Evolutionary conservation across 2,797 vertebrate species (phyloP).

Genomic region (Enteromius paludinosus): DNA sequence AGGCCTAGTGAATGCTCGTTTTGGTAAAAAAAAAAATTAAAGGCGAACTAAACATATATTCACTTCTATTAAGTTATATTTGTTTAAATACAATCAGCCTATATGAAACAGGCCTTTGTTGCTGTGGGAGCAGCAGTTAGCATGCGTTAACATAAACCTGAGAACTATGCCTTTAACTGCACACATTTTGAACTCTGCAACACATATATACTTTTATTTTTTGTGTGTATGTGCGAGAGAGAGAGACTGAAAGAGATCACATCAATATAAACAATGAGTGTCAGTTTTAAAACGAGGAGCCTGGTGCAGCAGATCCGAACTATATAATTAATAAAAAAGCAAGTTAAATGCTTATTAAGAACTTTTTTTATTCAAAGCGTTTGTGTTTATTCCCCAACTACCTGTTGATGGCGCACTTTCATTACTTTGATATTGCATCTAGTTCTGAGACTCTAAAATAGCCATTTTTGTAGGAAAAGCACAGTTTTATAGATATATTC

Average conservation of each 20-base stretch:
- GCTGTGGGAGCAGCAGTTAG: neutral
- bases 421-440: neutral
- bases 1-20: neutral
- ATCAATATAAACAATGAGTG: neutral
- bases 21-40: neutral
- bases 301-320: neutral
- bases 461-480: neutral
- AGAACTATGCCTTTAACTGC: neutral
- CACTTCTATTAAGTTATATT: neutral
- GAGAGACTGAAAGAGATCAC: neutral
- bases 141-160: neutral
- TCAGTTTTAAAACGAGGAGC: neutral
- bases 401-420: slow-evolving; percentile 30
- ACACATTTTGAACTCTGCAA: neutral
- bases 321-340: neutral
- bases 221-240: neutral
- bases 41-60: neutral
- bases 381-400: neutral
- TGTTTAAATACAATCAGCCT: neutral
- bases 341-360: neutral
- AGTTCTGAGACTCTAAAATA: neutral
- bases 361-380: neutral
- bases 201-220: neutral
- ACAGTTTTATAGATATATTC: neutral
- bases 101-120: neutral